Evolutionary conservation across 2,113 vertebrate genomes (phyloP).

Genomic region (Pampusana beccarii): DNA sequence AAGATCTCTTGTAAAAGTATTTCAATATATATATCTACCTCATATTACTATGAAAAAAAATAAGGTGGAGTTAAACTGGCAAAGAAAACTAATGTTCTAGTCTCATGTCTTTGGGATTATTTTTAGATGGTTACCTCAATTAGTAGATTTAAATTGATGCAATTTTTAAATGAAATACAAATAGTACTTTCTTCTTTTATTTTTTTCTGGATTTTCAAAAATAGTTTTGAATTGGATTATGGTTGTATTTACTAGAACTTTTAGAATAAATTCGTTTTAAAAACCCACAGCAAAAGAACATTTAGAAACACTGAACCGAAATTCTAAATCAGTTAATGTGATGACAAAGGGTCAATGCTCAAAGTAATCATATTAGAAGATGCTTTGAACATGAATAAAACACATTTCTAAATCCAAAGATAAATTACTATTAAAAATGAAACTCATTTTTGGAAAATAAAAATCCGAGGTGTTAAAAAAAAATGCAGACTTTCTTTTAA

Average conservation of each 20-base stretch:
- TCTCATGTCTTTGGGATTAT: neutral
- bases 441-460: conserved; percentile 40
- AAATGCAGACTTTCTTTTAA: conserved; percentile 33
- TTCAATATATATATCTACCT: neutral
- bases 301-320: conserved; percentile 29
- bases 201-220: neutral
- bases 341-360: conserved; percentile 34
- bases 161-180: neutral
- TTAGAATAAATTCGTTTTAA: neutral
- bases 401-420: conserved; percentile 42
- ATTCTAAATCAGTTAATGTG: conserved; percentile 24
- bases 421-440: conserved; percentile 34
- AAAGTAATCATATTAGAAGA: conserved; percentile 55
- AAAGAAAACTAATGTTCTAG: neutral
- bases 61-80: neutral
- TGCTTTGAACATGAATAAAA: conserved; percentile 54
- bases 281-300: neutral
- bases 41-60: neutral
- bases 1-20: neutral
- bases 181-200: neutral
- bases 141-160: neutral
- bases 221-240: neutral
- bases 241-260: neutral
- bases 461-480: neutral
- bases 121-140: neutral